Evolutionary conservation across 2,888 invertebrate species (phyloP).

Genomic region (Sesia bembeciformis): DNA sequence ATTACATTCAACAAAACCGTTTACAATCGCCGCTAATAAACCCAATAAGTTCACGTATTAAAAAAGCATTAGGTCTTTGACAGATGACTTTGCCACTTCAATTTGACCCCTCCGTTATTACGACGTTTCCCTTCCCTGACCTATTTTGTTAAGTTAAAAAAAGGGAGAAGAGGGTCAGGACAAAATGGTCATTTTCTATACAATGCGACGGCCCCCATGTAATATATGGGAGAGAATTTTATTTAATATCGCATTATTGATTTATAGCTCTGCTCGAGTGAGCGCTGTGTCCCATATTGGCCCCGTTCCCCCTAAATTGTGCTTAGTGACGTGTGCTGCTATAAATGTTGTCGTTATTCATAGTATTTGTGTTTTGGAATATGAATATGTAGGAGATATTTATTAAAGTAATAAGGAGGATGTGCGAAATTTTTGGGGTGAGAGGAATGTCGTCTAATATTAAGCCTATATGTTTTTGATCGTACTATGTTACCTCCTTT

Average conservation of each 20-base stretch:
- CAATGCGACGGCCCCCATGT: conserved; percentile 31
- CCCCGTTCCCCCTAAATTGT: conserved; percentile 31
- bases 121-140: conserved; percentile 7
- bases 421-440: no score
- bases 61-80: conserved; percentile 50
- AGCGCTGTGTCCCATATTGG: conserved; percentile 28
- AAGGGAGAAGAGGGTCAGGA: conserved; percentile 18
- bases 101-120: conserved; percentile 13
- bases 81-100: conserved; percentile 27
- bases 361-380: not conserved
- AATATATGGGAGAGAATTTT: conserved; percentile 58
- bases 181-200: conserved; percentile 39
- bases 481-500: no score
- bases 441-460: no score
- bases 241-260: conserved; percentile 67
- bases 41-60: conserved; percentile 53
- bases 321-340: conserved; percentile 35
- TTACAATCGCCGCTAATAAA: conserved; percentile 44
- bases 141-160: conserved; percentile 7
- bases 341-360: conserved; percentile 31
- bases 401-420: not conserved
- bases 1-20: conserved; percentile 20
- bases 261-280: conserved; percentile 44
- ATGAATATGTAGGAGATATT: not conserved
- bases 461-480: not conserved